These are phyloP conservation scores for Calephelis virginiensis DNA, from an alignment of 1,140 invertebrate genomes.

Conservation along the genomic window DNA sequence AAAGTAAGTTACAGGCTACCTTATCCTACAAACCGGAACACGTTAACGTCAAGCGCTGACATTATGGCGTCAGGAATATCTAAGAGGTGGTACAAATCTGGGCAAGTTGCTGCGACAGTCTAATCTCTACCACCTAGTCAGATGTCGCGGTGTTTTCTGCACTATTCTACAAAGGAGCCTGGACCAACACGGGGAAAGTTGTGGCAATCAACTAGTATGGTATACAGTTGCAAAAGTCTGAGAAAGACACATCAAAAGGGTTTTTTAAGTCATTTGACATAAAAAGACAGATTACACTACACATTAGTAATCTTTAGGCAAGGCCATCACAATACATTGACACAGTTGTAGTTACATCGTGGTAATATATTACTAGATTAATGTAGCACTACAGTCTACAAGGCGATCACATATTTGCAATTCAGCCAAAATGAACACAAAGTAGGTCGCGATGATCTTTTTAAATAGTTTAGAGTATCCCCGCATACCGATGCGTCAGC, in stretches of 20 bases:
- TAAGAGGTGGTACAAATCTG: too few species aligned
- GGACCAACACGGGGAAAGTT: too few species aligned
- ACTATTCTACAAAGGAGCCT: too few species aligned
- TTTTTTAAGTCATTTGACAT: slow-evolving; percentile 28
- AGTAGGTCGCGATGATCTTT: slow-evolving; percentile 29
- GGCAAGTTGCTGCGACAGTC: too few species aligned
- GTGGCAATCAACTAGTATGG: too few species aligned
- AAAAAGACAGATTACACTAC: slow-evolving; percentile 35
- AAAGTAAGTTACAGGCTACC: too few species aligned
- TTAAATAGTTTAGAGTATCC: slow-evolving; percentile 18
- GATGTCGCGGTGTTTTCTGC: too few species aligned
- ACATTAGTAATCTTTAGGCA: slow-evolving; percentile 32
- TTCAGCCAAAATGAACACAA: slow-evolving; percentile 36
- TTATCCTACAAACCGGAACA: too few species aligned
- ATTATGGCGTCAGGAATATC: too few species aligned
- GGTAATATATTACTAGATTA: slow-evolving; percentile 33
- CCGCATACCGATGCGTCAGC: slow-evolving; percentile 8
- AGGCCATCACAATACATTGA: slow-evolving; percentile 30
- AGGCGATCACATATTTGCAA: slow-evolving; percentile 38
- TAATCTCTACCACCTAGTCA: too few species aligned
- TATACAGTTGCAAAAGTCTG: neutral
- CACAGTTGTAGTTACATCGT: slow-evolving; percentile 35
- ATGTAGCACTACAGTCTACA: slow-evolving; percentile 17
- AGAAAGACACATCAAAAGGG: slow-evolving; percentile 17
- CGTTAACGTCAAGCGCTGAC: too few species aligned